These are phyloP conservation scores for Eurystomus glaucurus DNA, from an alignment of 2,797 vertebrate species.

Conservation along the genomic window DNA sequence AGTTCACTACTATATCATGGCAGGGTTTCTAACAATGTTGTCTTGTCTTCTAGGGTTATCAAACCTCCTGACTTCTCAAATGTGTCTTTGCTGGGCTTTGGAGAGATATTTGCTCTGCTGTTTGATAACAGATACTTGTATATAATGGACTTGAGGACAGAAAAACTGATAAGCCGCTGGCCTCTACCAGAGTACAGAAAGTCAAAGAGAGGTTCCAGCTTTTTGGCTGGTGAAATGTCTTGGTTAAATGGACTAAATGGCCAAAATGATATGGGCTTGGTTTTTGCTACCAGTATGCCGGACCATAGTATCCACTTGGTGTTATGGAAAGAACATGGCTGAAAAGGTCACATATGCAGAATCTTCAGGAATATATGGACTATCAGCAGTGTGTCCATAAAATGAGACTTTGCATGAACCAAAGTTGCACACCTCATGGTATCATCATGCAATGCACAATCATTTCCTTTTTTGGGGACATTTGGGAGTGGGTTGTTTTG, in stretches of 20 bases:
- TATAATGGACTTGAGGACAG: constrained; percentile 98
- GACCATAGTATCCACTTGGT: constrained; percentile 99
- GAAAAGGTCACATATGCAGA: constrained; percentile 57
- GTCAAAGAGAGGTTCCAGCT: constrained; percentile 97
- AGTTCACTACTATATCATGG: background rate
- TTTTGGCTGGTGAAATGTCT: constrained; percentile 94
- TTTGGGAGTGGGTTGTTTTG: constrained; percentile 74
- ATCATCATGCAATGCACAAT: constrained; percentile 87
- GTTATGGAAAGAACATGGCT: constrained; percentile 97
- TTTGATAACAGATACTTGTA: constrained; percentile 97
- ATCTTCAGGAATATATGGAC: constrained; percentile 41
- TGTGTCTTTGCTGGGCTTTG: constrained; percentile 95
- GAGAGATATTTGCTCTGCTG: constrained; percentile 95
- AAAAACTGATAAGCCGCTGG: constrained; percentile 94
- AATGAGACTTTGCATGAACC: constrained; percentile 91
- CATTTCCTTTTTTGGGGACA: constrained; percentile 73
- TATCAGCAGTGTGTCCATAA: constrained; percentile 61
- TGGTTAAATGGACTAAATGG: constrained; percentile 97
- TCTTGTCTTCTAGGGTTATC: constrained; percentile 90
- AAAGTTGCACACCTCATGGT: constrained; percentile 86
- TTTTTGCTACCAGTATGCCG: constrained; percentile 99
- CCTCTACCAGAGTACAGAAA: constrained; percentile 97
- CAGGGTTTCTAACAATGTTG: background rate
- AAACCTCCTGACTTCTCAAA: constrained; percentile 93
- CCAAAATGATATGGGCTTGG: constrained; percentile 93